Evolutionary conservation across 2,888 invertebrate species (phyloP).

Genomic region (Cinara cedri): DNA sequence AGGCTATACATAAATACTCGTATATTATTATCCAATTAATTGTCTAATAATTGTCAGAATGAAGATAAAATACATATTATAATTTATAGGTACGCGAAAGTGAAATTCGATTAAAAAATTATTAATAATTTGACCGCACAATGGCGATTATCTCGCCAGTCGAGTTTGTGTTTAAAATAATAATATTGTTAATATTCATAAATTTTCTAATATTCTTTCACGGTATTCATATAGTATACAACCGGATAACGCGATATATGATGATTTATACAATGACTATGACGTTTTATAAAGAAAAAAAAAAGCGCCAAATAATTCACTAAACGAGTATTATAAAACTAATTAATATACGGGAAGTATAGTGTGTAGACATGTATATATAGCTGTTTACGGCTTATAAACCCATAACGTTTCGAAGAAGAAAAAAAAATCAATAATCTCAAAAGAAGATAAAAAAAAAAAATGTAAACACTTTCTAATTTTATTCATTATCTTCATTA

Average conservation of each 20-base stretch:
- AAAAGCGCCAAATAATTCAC: not conserved
- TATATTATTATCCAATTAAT: no score
- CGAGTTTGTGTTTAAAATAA: slow-evolving; percentile 18
- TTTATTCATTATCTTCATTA: not conserved
- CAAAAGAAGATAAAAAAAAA: not conserved
- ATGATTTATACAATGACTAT: not conserved
- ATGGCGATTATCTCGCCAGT: not conserved
- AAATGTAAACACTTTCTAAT: not conserved
- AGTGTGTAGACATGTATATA: not conserved
- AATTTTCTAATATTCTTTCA: slow-evolving; percentile 13
- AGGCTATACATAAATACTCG: no score
- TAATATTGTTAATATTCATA: not conserved
- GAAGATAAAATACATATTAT: not conserved
- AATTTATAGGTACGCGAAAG: not conserved
- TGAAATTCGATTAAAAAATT: slow-evolving; percentile 24
- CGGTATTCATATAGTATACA: not conserved
- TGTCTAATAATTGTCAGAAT: no score
- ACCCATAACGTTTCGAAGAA: no score
- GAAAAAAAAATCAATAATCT: not conserved
- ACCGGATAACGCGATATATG: no score
- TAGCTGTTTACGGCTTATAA: not conserved
- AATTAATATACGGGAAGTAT: slow-evolving; percentile 1
- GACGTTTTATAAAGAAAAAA: not conserved
- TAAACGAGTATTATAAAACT: not conserved
- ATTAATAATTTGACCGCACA: not conserved